Evolutionary conservation across 2,797 vertebrate genomes (phyloP).

Genomic region (Leptodactylus fallax): DNA sequence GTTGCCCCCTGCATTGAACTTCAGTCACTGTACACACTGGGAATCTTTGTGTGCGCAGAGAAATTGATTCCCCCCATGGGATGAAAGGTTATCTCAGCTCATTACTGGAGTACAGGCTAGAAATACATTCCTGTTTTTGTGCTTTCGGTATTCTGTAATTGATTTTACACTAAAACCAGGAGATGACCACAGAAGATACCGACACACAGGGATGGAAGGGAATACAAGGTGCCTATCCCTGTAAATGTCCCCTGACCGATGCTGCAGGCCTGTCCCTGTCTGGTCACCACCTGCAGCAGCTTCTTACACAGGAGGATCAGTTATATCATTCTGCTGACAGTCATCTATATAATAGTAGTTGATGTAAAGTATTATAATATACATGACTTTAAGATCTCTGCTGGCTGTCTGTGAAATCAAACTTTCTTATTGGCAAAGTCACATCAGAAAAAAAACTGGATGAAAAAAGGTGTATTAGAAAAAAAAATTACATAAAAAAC

Average conservation of each 20-base stretch:
- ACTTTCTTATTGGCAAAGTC: too few species aligned
- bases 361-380: too few species aligned
- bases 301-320: not conserved
- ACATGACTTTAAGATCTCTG: not conserved
- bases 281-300: not conserved
- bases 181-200: slow-evolving; percentile 38
- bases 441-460: too few species aligned
- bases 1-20: not conserved
- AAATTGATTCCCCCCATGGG: slow-evolving; percentile 41
- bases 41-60: not conserved
- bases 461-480: too few species aligned
- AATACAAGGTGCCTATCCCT: not conserved
- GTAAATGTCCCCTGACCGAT: not conserved
- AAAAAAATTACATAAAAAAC: too few species aligned
- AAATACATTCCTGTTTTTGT: slow-evolving; percentile 27
- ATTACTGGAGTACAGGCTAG: slow-evolving; percentile 34
- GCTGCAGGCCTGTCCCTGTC: not conserved
- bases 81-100: slow-evolving; percentile 45
- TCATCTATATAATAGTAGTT: not conserved
- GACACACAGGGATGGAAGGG: not conserved
- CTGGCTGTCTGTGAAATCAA: not conserved
- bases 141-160: slow-evolving; percentile 20
- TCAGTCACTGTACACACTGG: not conserved
- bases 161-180: slow-evolving; percentile 20
- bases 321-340: not conserved